A percentile compares a stretch with the other conserved stretches of the same genome.
Conservation (phyloP, 2,888 invertebrate genomes). For the Chouioia cunea region DNA sequence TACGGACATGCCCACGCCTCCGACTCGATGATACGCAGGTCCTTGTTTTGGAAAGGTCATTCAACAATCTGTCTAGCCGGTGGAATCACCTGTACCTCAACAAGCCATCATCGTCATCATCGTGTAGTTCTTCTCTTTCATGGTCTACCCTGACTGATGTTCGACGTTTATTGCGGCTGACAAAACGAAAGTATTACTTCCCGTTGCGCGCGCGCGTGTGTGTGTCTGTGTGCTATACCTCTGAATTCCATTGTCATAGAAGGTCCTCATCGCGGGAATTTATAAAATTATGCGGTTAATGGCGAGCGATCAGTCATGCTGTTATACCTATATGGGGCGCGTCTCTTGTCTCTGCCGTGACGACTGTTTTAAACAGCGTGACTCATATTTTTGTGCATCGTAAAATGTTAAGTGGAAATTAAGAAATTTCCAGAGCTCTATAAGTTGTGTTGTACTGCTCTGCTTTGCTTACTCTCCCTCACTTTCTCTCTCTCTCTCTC, state of each 20-base stretch:
- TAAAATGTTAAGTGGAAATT: slow-evolving; percentile 40
- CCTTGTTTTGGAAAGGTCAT: too few relatives aligned
- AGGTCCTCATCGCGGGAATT: slow-evolving; percentile 31
- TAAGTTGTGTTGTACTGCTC: too few relatives aligned
- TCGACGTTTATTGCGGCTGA: slow-evolving; percentile 54
- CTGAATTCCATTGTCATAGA: slow-evolving; percentile 12
- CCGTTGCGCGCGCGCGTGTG: neutral
- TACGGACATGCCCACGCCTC: too few relatives aligned
- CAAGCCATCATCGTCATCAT: slow-evolving; percentile 41
- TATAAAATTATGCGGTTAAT: slow-evolving; percentile 35
- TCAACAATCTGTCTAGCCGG: neutral
- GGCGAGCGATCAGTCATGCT: slow-evolving; percentile 28
- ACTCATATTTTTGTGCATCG: slow-evolving; percentile 29
- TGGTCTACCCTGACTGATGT: slow-evolving; percentile 53
- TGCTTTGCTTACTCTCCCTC: too few relatives aligned
- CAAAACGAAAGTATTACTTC: slow-evolving; percentile 28
- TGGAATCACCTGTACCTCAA: slow-evolving; percentile 42
- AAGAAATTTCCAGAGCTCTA: slow-evolving; percentile 32
- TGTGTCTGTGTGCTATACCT: too few relatives aligned
- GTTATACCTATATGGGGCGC: neutral
- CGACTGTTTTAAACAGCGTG: slow-evolving; percentile 8
- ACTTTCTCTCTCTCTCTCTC: too few relatives aligned
- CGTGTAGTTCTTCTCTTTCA: slow-evolving; percentile 32
- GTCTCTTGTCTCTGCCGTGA: slow-evolving; percentile 5
- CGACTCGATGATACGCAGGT: slow-evolving; percentile 23